Evolutionary conservation across 1,140 invertebrate species (phyloP).

Genomic region (Zaprionus taronus): DNA sequence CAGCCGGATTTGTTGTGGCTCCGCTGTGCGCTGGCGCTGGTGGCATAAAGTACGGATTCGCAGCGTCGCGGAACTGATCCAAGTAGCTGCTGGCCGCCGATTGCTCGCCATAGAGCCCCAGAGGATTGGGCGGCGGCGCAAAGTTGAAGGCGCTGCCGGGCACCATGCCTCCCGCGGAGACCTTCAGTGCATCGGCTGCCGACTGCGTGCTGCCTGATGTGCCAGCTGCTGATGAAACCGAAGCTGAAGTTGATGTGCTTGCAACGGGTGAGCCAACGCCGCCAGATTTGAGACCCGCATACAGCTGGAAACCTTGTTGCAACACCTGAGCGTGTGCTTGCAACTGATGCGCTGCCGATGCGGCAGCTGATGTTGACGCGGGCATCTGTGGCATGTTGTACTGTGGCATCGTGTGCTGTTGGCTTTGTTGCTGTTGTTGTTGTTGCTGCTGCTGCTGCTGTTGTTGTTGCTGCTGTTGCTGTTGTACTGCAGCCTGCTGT

Average conservation of each 20-base stretch:
- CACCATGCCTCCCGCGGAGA: slow-evolving; percentile 86
- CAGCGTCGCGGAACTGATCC: slow-evolving; percentile 87
- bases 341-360: slow-evolving; percentile 56
- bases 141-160: slow-evolving; percentile 90
- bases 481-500: slow-evolving; percentile 49
- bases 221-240: slow-evolving; percentile 17
- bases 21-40: slow-evolving; percentile 85
- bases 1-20: slow-evolving; percentile 72
- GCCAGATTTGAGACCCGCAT: slow-evolving; percentile 85
- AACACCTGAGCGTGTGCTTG: slow-evolving; percentile 74
- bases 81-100: slow-evolving; percentile 85
- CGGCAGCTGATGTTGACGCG: slow-evolving; percentile 40
- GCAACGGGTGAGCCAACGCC: slow-evolving; percentile 63
- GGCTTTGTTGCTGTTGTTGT: slow-evolving; percentile 36
- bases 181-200: slow-evolving; percentile 86
- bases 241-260: slow-evolving; percentile 22
- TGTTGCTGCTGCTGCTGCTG: slow-evolving; percentile 37
- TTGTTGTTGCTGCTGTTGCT: slow-evolving; percentile 52
- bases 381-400: slow-evolving; percentile 64
- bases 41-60: slow-evolving; percentile 86
- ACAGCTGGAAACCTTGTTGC: slow-evolving; percentile 86
- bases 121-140: slow-evolving; percentile 86
- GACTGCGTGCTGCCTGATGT: slow-evolving; percentile 54
- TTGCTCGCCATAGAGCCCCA: slow-evolving; percentile 87
- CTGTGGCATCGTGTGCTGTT: slow-evolving; percentile 55